A percentile compares a stretch with the other conserved stretches of the same genome.
These are phyloP conservation scores for Daktulosphaira vitifoliae DNA, from an alignment of 1,140 invertebrate species.

Conservation along the genomic window DNA sequence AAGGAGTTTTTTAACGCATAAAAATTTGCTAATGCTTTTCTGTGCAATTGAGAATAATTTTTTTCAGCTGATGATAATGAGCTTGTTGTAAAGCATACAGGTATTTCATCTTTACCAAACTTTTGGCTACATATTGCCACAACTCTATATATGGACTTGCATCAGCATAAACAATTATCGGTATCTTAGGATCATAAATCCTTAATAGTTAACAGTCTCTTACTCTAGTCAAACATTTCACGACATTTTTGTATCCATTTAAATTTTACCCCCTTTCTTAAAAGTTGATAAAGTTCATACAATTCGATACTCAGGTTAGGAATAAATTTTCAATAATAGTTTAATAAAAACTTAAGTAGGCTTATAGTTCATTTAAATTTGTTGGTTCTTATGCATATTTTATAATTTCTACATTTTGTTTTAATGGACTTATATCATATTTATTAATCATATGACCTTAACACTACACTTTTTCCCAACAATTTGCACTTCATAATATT, in stretches of 20 bases:
- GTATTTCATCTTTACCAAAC: conserved; percentile 42
- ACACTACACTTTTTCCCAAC: not conserved
- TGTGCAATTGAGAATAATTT: conserved; percentile 49
- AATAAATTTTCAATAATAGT: conserved; percentile 46
- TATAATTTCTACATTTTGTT: not conserved
- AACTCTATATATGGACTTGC: conserved; percentile 43
- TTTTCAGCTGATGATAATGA: conserved; percentile 45
- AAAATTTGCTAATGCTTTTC: conserved; percentile 48
- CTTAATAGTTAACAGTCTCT: not conserved
- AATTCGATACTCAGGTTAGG: conserved; percentile 41
- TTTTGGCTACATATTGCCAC: conserved; percentile 46
- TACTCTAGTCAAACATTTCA: conserved; percentile 36
- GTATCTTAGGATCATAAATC: not conserved
- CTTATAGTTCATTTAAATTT: conserved; percentile 42
- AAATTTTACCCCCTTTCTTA: conserved; percentile 37
- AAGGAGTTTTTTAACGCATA: conserved; percentile 47
- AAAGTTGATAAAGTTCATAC: conserved; percentile 40
- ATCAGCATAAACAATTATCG: not conserved
- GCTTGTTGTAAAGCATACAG: conserved; percentile 46
- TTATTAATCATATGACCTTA: not conserved
- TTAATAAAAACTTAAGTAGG: conserved; percentile 45
- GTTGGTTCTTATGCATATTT: not conserved
- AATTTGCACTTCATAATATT: not conserved
- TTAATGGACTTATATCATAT: not conserved
- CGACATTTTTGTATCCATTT: conserved; percentile 36